Percentiles rank a stretch among this genome's conserved stretches.
These are phyloP conservation scores for Lithophane leautieri DNA, from an alignment of 2,888 invertebrate genomes.

Conservation along the genomic window DNA sequence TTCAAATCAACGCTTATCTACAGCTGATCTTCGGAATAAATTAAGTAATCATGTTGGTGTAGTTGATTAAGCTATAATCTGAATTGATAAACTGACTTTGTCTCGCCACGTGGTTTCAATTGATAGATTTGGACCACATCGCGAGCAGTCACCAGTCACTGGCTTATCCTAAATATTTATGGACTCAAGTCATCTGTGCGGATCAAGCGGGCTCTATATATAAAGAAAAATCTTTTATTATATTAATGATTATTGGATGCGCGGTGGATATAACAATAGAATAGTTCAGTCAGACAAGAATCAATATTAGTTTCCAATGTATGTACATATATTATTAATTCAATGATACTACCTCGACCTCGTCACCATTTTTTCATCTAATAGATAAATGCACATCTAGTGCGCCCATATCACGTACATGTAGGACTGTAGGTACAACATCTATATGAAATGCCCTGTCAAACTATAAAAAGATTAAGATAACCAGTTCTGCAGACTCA, in stretches of 20 bases:
- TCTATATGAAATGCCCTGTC: conserved; percentile 40
- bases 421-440: conserved; percentile 9
- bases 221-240: not conserved
- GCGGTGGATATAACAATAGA: conserved; percentile 5
- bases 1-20: conserved; percentile 58
- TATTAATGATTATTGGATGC: not conserved
- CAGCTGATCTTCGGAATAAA: conserved; percentile 53
- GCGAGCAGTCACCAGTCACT: conserved; percentile 10
- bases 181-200: conserved; percentile 8
- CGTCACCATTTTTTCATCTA: conserved; percentile 59
- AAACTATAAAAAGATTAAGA: conserved; percentile 59
- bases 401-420: conserved; percentile 21
- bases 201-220: conserved; percentile 10
- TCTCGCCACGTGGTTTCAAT: conserved; percentile 16
- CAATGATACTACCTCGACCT: conserved; percentile 58
- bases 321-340: conserved; percentile 42
- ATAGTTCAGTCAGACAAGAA: conserved; percentile 19
- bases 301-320: conserved; percentile 34
- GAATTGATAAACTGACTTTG: conserved; percentile 45
- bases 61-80: conserved; percentile 58
- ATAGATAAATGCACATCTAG: conserved; percentile 53
- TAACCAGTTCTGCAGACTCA: conserved; percentile 58
- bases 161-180: conserved; percentile 46
- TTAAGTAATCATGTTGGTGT: conserved; percentile 56
- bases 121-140: conserved; percentile 23